Conservation (phyloP, 1,140 invertebrate genomes). For the Ericerus pela region DNA sequence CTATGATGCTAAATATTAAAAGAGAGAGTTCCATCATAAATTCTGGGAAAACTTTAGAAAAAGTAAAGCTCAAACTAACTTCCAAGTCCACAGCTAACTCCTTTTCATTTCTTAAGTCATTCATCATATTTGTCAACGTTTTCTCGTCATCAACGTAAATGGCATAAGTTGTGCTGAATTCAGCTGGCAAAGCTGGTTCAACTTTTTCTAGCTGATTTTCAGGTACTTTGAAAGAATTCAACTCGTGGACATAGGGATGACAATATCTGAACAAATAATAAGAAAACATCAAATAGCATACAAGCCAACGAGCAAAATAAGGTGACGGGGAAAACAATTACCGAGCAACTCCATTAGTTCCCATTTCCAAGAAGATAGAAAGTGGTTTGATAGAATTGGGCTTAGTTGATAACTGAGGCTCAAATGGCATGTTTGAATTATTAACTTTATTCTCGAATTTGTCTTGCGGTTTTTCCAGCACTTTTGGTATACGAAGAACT, state of each 20-base stretch:
- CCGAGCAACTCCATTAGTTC: slow-evolving; percentile 36
- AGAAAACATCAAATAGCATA: neutral
- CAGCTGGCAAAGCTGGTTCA: slow-evolving; percentile 33
- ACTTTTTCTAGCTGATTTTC: slow-evolving; percentile 34
- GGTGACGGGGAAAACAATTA: slow-evolving; percentile 15
- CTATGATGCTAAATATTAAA: slow-evolving; percentile 50
- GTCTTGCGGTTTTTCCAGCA: slow-evolving; percentile 65
- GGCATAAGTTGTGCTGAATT: slow-evolving; percentile 46
- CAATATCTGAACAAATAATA: slow-evolving; percentile 40
- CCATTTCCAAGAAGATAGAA: slow-evolving; percentile 46
- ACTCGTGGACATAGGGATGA: slow-evolving; percentile 82
- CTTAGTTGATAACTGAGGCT: slow-evolving; percentile 70
- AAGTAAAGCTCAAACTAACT: slow-evolving; percentile 28
- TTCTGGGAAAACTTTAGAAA: neutral
- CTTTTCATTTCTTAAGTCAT: slow-evolving; percentile 44
- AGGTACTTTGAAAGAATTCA: slow-evolving; percentile 49
- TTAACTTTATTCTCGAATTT: slow-evolving; percentile 77
- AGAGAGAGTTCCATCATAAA: neutral
- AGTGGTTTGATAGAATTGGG: slow-evolving; percentile 75
- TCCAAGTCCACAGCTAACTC: slow-evolving; percentile 81
- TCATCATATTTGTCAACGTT: slow-evolving; percentile 47
- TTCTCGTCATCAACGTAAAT: slow-evolving; percentile 49
- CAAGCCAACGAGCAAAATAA: neutral
- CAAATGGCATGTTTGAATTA: slow-evolving; percentile 51
- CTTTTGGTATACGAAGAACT: slow-evolving; percentile 55